A percentile compares a stretch with the other conserved stretches of the same genome.
phyloP scores from a whole-genome alignment of 1,140 invertebrate genomes.

The Trichomalopsis sarcophagae region DNA sequence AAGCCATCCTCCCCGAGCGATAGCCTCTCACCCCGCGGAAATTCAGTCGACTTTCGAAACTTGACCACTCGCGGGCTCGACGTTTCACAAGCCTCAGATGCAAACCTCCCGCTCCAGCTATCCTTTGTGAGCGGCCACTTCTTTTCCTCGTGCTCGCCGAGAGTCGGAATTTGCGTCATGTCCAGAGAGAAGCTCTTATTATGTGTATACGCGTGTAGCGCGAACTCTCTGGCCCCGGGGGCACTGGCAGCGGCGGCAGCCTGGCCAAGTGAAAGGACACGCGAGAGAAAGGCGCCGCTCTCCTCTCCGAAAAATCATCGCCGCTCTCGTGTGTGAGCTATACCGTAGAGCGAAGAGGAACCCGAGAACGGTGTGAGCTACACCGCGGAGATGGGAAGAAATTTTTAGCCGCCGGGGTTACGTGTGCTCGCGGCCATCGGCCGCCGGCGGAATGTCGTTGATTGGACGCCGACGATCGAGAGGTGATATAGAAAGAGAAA shows the following conservation, averaged over 20 bases:
- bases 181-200: conserved; percentile 58
- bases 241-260: conserved; percentile 36
- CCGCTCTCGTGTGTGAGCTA: conserved; percentile 5
- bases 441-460: background rate
- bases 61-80: conserved; percentile 56
- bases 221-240: conserved; percentile 47
- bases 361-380: background rate
- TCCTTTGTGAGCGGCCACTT: conserved; percentile 13
- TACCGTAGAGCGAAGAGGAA: conserved; percentile 34
- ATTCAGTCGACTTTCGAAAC: conserved; percentile 66
- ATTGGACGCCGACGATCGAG: background rate
- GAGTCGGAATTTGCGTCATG: conserved; percentile 61
- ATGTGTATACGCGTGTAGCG: background rate
- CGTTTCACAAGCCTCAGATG: conserved; percentile 50
- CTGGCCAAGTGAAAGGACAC: conserved; percentile 70
- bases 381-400: conserved; percentile 45
- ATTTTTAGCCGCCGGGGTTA: background rate
- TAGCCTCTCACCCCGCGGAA: background rate
- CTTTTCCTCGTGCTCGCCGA: background rate
- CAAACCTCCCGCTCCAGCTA: background rate
- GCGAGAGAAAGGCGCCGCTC: conserved; percentile 56
- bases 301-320: conserved; percentile 30
- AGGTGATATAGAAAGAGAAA: conserved; percentile 15
- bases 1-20: too few relatives aligned
- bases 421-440: background rate